Base-by-base conservation (phyloP, 2,888 invertebrate species). In the Leptinotarsa juncta region DNA sequence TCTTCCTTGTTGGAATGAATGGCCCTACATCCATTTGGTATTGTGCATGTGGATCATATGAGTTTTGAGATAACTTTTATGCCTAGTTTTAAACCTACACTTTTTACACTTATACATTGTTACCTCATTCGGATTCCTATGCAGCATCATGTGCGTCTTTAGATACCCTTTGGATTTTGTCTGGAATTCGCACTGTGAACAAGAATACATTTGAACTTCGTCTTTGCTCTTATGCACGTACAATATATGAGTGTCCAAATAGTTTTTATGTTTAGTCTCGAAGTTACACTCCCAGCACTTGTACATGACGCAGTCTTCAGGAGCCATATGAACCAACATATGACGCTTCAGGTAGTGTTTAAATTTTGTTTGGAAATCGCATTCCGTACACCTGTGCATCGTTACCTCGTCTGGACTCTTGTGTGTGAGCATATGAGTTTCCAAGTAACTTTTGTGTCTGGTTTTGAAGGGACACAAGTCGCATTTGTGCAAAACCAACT, bases 151-250 rank as follows among this genome's bases (percentile, higher is more conserved):
- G 68, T 82, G 82, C 26, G 80, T 79, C 62, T 80, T 82, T 66
- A 82, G 69, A 62, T 82, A 81, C 16, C 79, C 78, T 68, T 82
- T 82, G 26, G 80, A 81, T 42, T 79, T 79, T 5, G 82, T 82
- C 23, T 80, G 76, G 49, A 81, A 82, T 16, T 76, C 75, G 48
- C 82, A 82, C 14, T 78, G 76, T 0, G 76, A 42, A 62, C 82
- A 82, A n/a, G 76, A 75, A 70, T 81, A 76, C 73, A 79, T 75
- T 42, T 79, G 76, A 5, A 81, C 77, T 51, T 78, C 79, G 48
- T 81, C 81, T 20, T 73, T 71, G 65, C 73, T 75, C 51, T 77
- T 78, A 67, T 79, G 79, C 55, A 78, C 77, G 5, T 79, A 79
- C 65, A 79, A 57, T 16, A 79, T 77, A 53, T 79, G 79, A 0